Evolutionary conservation across 92 coral and sea anemone species (phyloP), one percentile per base, ranked within the genome.

Genomic region (Porites rus): DNA sequence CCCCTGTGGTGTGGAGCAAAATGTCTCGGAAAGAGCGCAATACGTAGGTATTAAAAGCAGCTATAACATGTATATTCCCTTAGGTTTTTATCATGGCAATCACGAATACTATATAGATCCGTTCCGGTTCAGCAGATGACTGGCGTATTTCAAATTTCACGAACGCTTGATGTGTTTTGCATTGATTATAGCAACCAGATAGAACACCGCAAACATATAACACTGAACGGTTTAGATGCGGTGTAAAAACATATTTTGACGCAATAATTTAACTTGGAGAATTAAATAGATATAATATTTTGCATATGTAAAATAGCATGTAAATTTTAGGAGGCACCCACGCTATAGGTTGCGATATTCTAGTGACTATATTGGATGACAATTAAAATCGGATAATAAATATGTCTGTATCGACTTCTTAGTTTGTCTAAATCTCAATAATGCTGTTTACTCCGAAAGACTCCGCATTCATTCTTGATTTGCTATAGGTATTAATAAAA

Each of bases 51-150:
- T 80, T 62, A 67, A 8, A 66, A 71, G 84, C 24, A 80, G 77
- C 86, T 81, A 58, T 69, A 72, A 51, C 58, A 70, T 38, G 74
- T n/a, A 16, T 70, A 53, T 51, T 80, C 84, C 66, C 68, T 31
- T 13, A 28, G 62, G 77, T 69, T 70, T 66, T 53, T 81, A 52
- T 81, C 76, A 38, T 43, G 69, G 31, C 16, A 56, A 53, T 54
- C 54, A 51, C 52, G 78, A 51, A 12, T n/a, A 18, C 63, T 58
- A 56, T 69, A 81, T 70, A 53, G 77, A 56, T 56, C 52, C 69
- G 86, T 81, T 81, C 75, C 75, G 86, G 86, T 69, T 81, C 86
- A 81, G 21, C 22, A 81, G 58, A 6, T 68, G 25, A 5, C 18
- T 18, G 21, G 43, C 13, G 38, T 22, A 10, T 31, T 22, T 14